A percentile compares a stretch with the other conserved stretches of the same genome.
Evolutionary conservation across 2,888 invertebrate species (phyloP).

Genomic region (Chamaedrilus cognettii): DNA sequence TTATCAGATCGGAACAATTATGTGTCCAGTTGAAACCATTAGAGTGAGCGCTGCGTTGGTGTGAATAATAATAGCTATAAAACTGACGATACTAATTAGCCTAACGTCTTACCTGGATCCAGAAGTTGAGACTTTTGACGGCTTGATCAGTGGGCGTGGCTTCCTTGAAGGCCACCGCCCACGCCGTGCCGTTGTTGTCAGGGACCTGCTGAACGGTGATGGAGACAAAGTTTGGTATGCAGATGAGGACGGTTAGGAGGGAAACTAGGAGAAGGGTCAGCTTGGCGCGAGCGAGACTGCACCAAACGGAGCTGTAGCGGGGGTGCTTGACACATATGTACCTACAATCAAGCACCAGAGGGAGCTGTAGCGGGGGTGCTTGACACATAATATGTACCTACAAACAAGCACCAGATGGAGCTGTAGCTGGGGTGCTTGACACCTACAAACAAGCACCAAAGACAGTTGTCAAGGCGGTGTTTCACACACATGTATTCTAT

Average conservation of each 20-base stretch:
- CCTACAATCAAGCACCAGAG: slow-evolving; percentile 76
- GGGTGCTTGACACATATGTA: slow-evolving; percentile 68
- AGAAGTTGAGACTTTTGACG: slow-evolving; percentile 72
- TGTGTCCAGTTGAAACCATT: no score
- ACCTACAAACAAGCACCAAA: no score
- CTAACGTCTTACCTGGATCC: no score
- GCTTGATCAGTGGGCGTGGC: slow-evolving; percentile 43
- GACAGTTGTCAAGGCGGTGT: no score
- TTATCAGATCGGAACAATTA: no score
- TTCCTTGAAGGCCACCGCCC: slow-evolving; percentile 64
- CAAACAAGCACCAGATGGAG: slow-evolving; percentile 75
- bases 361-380: slow-evolving; percentile 74
- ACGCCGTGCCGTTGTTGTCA: slow-evolving; percentile 4
- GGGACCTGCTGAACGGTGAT: slow-evolving; percentile 21
- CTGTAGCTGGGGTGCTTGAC: slow-evolving; percentile 84
- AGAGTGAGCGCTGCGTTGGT: no score
- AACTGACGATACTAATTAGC: no score
- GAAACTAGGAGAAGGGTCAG: slow-evolving; percentile 71
- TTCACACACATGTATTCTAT: no score
- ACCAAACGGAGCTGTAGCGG: slow-evolving; percentile 79
- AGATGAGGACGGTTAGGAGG: slow-evolving; percentile 52
- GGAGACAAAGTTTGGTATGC: slow-evolving; percentile 61
- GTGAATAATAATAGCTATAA: no score
- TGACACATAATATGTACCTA: slow-evolving; percentile 68
- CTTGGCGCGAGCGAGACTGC: slow-evolving; percentile 77